Conservation (phyloP, 2,797 vertebrate genomes). For the Bryconaethiops microstoma region DNA sequence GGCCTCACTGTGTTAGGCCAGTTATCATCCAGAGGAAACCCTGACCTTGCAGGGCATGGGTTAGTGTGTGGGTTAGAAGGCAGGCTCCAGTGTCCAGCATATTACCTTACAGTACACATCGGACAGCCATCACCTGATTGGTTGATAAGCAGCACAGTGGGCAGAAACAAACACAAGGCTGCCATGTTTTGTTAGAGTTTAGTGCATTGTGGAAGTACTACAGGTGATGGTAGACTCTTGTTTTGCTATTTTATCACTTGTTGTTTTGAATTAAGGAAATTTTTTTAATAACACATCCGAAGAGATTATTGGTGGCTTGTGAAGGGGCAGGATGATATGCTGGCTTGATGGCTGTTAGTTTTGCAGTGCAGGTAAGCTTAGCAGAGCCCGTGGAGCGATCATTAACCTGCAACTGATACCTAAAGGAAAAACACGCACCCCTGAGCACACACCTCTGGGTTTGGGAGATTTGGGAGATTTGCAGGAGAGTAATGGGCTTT, state of each 20-base stretch:
- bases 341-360: slow-evolving; percentile 60
- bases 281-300: not conserved
- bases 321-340: slow-evolving; percentile 19
- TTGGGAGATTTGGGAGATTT: not conserved
- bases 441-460: not conserved
- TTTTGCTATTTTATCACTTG: slow-evolving; percentile 7
- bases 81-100: slow-evolving; percentile 56
- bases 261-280: slow-evolving; percentile 19
- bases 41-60: not conserved
- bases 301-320: not conserved
- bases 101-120: slow-evolving; percentile 59
- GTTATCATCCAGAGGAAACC: slow-evolving; percentile 19
- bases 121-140: slow-evolving; percentile 48
- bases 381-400: not conserved
- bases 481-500: slow-evolving; percentile 14
- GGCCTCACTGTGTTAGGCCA: not conserved
- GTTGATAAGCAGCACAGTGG: slow-evolving; percentile 40
- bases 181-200: slow-evolving; percentile 42
- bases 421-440: slow-evolving; percentile 1
- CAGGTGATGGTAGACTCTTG: slow-evolving; percentile 42
- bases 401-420: slow-evolving; percentile 40
- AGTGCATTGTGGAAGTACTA: slow-evolving; percentile 52
- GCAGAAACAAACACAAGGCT: slow-evolving; percentile 28
- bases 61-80: slow-evolving; percentile 22
- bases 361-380: slow-evolving; percentile 61